Evolutionary conservation across 2,888 invertebrate genomes (phyloP).

Genomic region (Euzophera pinguis): DNA sequence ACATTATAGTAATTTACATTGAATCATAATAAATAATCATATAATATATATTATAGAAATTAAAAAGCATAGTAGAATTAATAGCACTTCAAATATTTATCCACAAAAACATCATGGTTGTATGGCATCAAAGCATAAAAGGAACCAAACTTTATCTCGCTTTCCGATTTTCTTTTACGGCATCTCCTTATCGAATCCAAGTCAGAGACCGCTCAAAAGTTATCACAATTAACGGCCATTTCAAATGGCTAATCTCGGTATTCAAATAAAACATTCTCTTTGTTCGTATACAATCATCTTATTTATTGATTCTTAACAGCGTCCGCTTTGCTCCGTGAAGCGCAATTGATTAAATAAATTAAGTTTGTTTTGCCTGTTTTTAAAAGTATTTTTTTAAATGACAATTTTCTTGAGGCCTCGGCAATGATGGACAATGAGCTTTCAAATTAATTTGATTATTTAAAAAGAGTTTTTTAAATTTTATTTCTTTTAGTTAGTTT

Average conservation of each 20-base stretch:
- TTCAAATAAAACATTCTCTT: constrained; percentile 27
- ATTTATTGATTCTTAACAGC: constrained; percentile 31
- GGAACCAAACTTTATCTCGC: neutral
- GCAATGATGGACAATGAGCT: no score
- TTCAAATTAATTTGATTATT: no score
- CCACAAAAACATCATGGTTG: neutral
- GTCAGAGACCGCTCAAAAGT: constrained; percentile 19
- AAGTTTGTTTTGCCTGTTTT: constrained; percentile 23
- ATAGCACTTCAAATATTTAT: neutral
- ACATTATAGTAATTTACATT: no score
- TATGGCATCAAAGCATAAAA: neutral
- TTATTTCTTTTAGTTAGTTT: no score
- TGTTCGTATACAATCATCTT: constrained; percentile 31
- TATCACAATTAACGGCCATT: constrained; percentile 28
- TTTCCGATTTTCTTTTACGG: neutral
- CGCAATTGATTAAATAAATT: constrained; percentile 31
- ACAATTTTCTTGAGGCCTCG: neutral
- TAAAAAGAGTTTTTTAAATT: no score
- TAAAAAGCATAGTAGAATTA: no score
- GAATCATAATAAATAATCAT: no score
- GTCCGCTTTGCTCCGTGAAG: constrained; percentile 23
- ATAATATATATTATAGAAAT: no score
- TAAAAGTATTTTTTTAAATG: neutral
- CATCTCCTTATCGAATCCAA: neutral
- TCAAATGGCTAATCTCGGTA: constrained; percentile 13